Evolutionary conservation across 2,113 vertebrate genomes (phyloP).

Genomic region (Rallus limicola): DNA sequence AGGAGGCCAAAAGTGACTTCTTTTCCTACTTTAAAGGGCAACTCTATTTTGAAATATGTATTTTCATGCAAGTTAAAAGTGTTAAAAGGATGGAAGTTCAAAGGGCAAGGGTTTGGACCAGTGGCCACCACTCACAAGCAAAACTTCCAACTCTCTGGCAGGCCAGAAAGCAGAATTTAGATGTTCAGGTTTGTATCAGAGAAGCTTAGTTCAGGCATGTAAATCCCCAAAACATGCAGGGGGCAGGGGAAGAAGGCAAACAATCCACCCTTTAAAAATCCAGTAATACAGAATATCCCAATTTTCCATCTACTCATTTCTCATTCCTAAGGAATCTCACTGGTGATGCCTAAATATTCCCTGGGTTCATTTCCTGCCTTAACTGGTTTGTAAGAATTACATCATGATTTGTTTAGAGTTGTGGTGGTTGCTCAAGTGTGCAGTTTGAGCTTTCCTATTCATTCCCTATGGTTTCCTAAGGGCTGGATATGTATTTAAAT

Average conservation of each 20-base stretch:
- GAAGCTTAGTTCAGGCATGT: background rate
- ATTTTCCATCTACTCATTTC: background rate
- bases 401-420: background rate
- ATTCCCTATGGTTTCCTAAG: background rate
- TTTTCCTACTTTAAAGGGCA: background rate
- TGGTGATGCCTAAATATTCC: background rate
- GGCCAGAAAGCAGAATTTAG: background rate
- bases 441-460: background rate
- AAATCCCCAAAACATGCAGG: background rate
- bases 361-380: background rate
- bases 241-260: background rate
- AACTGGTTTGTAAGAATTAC: background rate
- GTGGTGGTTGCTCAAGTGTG: background rate
- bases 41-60: background rate
- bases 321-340: background rate
- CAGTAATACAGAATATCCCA: background rate
- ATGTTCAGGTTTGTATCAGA: background rate
- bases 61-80: background rate
- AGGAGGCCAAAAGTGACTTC: background rate
- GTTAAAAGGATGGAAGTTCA: background rate
- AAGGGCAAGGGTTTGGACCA: background rate
- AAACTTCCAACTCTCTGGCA: background rate
- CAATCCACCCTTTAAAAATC: background rate
- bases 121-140: background rate
- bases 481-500: background rate